Evolutionary conservation across 2,797 vertebrate species (phyloP).

Genomic region (Pteronotus mesoamericanus): DNA sequence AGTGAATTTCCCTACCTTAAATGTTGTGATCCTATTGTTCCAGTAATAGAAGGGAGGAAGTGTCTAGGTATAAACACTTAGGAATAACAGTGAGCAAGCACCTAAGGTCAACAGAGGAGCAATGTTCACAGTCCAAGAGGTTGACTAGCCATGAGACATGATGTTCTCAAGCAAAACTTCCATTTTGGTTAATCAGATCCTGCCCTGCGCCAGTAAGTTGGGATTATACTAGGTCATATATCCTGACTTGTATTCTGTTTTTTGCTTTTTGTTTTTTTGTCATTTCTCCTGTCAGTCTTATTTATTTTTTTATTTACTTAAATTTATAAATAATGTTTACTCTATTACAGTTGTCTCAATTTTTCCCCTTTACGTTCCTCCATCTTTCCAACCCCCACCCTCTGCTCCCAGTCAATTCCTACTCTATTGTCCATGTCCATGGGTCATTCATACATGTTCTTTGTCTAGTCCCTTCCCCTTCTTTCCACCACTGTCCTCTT

Average conservation of each 20-base stretch:
- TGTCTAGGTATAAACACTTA: not conserved
- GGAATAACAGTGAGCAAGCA: not conserved
- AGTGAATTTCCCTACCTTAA: not conserved
- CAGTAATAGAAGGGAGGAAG: not conserved
- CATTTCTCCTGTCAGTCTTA: too few species aligned
- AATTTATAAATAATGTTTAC: too few species aligned
- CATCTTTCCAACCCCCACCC: too few species aligned
- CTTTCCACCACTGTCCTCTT: too few species aligned
- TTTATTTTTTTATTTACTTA: too few species aligned
- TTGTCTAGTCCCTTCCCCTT: too few species aligned
- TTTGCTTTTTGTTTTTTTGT: too few species aligned
- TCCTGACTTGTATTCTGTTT: not conserved
- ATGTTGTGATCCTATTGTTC: not conserved
- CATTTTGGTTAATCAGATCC: not conserved
- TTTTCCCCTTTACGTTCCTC: too few species aligned
- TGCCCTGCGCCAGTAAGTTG: not conserved
- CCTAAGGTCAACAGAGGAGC: not conserved
- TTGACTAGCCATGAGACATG: fast-evolving
- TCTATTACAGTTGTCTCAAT: too few species aligned
- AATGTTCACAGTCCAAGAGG: not conserved
- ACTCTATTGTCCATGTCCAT: too few species aligned
- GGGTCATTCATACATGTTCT: too few species aligned
- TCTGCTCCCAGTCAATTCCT: too few species aligned
- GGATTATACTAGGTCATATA: not conserved
- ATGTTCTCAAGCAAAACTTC: not conserved